Base-by-base conservation (phyloP, 2,113 vertebrate species). In the Sylvietta virens region DNA sequence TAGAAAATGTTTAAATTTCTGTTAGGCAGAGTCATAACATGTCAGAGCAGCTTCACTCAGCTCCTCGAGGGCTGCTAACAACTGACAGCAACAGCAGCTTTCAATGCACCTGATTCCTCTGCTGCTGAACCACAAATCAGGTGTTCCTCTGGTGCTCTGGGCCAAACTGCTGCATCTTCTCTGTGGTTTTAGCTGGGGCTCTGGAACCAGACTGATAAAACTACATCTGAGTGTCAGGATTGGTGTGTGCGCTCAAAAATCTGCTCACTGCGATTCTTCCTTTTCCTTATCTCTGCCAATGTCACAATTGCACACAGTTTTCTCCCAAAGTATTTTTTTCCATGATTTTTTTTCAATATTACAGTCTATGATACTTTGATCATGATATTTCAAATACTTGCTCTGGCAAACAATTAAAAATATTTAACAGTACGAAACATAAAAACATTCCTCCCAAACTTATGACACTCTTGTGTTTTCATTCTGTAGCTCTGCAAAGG, bases 21-120 rank as follows among this genome's bases (percentile, higher is more conserved):
- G 6, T 81, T 90, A 86, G 81, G 73, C 16, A 86, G 58, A 86
- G 96, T 97, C 80, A 92, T n/a, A 97, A 91, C 81, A 37, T 26
- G 92, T 94, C 92, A 95, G 37, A 76, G 81, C 83, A 92, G 28
- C 83, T n/a, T 28, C 78, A 7, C 37, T 82, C 57, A 92, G 69
- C 61, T 72, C 95, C 37, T 72, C 48, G 1, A 31, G 39, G 70
- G 37, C 20, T 77, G 81, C 62, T 56, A 15, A 33, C 8, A 61
- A 40, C 31, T 80, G 85, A 44, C 40, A 92, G 76, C 66, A 80
- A 39, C 22, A 69, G 26, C 45, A 70, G 33, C 42, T 77, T 77
- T 39, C 44, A 53, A 56, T 24, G 47, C 78, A 1, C 21, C 72
- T 40, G 2, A 7, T 30, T 65, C 37, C 27, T 42, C 62, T 69